Evolutionary conservation across 2,113 vertebrate species (phyloP), one percentile per base, ranked within the genome.

Genomic region (Crotalus viridis): DNA sequence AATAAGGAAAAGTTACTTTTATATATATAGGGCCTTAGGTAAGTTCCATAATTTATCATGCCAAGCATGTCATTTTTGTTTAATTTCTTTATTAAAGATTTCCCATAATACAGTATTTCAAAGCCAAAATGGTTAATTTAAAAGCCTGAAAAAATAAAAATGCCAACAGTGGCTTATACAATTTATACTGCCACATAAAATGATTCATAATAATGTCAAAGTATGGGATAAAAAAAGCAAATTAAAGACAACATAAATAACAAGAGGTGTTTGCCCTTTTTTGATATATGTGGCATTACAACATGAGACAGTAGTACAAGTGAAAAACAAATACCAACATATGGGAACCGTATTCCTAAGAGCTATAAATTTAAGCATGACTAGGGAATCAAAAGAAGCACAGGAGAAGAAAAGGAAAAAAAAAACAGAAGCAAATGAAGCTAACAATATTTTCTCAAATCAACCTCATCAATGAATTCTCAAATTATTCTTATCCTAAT

Each of bases 131-230:
- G 4, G 43, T 51, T 93, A 90, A 91, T 93, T 91, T 89, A 93
- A 64, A 33, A 33, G 69, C n/a, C 69, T 89, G 88, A 74, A 56
- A 39, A 81, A 86, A 91, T 91, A 93, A 93, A 93, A 91, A 56
- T 55, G 88, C 54, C 93, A 19, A 52, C 69, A 55, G 1, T 86
- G 87, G 12, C 69, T 89, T 91, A 89, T 89, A 55, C n/a, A 91
- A 89, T 93, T 91, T 91, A 89, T 46, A 46, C 55, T 64, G 90
- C 69, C n/a, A 89, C 69, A 89, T 93, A 91, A 93, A 93, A 91
- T 91, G 69, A 91, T 91, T 28, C 74, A 91, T 89, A 91, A 55
- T 93, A 91, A 93, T 69, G 87, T 48, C 33, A 89, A 61, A 86
- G 7, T 59, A 46, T 46, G 89, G 61, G 90, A 93, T 81, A 55